phyloP scores from a whole-genome alignment of 2,888 invertebrate genomes.

The Bunonema sp. region DNA sequence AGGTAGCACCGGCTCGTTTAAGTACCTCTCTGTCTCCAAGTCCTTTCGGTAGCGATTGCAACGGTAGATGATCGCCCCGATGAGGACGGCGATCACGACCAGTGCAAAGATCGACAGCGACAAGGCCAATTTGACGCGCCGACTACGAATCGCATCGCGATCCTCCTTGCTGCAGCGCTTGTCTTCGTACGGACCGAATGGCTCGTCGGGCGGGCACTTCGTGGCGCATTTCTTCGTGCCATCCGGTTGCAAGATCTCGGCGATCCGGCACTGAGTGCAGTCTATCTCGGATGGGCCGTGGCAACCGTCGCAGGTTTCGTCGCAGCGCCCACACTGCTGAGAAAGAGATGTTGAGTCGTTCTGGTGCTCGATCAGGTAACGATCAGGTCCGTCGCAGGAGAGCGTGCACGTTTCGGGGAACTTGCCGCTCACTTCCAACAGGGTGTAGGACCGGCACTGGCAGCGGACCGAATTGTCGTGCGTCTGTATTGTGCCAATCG shows the following conservation, averaged over 20 bases:
- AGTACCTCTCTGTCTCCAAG: conserved; percentile 13
- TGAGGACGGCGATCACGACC: conserved; percentile 5
- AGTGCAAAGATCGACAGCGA: conserved; percentile 6
- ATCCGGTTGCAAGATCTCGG: conserved; percentile 8
- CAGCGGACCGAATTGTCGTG: no score
- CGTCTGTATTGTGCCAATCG: no score
- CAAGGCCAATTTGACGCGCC: conserved; percentile 3
- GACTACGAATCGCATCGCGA: conserved; percentile 7
- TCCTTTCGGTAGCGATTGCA: conserved; percentile 16
- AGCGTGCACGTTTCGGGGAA: neutral
- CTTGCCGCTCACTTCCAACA: no score
- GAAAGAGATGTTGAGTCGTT: neutral
- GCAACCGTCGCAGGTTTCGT: conserved; percentile 22
- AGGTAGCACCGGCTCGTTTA: no score
- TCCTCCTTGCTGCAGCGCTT: conserved; percentile 13
- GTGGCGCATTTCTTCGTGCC: conserved; percentile 14
- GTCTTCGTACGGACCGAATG: conserved; percentile 8
- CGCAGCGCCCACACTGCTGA: conserved; percentile 10
- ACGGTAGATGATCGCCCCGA: conserved; percentile 14
- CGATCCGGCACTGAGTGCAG: conserved; percentile 14
- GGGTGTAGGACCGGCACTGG: no score
- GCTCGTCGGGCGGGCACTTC: conserved; percentile 13
- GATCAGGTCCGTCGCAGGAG: conserved; percentile 7
- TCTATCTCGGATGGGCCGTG: conserved; percentile 8
- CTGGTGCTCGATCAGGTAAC: neutral